Conservation (phyloP, 2,888 invertebrate genomes). For the Oscheius sp. region DNA sequence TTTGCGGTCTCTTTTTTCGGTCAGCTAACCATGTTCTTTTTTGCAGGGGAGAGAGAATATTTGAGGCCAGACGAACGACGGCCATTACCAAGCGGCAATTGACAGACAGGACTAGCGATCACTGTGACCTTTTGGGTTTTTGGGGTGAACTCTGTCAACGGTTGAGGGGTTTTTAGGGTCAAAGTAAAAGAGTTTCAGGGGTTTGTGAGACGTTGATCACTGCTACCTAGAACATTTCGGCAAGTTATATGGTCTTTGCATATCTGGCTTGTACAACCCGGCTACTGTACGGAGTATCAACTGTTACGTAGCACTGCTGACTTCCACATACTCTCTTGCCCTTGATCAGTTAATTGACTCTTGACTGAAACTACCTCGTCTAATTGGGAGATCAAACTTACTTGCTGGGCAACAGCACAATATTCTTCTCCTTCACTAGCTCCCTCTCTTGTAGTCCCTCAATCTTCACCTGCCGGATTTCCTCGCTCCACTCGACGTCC, state of each 20-base stretch:
- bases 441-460: neutral
- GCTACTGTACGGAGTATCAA: too few species aligned
- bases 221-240: too few species aligned
- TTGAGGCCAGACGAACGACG: neutral
- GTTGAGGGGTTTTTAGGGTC: neutral
- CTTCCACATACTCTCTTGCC: too few species aligned
- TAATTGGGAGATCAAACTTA: neutral
- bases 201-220: too few species aligned
- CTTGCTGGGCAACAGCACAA: neutral
- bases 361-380: neutral
- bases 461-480: conserved; percentile 8
- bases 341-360: too few species aligned
- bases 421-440: neutral
- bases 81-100: conserved; percentile 1
- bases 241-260: too few species aligned
- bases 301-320: too few species aligned
- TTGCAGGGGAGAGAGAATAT: conserved; percentile 1
- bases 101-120: neutral
- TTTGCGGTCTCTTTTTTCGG: too few species aligned
- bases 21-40: too few species aligned
- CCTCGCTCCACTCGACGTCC: conserved; percentile 37
- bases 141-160: neutral
- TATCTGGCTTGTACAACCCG: too few species aligned
- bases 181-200: neutral
- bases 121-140: neutral